These are phyloP conservation scores for Clistopyga incitator DNA, from an alignment of 2,888 invertebrate genomes.

Conservation along the genomic window DNA sequence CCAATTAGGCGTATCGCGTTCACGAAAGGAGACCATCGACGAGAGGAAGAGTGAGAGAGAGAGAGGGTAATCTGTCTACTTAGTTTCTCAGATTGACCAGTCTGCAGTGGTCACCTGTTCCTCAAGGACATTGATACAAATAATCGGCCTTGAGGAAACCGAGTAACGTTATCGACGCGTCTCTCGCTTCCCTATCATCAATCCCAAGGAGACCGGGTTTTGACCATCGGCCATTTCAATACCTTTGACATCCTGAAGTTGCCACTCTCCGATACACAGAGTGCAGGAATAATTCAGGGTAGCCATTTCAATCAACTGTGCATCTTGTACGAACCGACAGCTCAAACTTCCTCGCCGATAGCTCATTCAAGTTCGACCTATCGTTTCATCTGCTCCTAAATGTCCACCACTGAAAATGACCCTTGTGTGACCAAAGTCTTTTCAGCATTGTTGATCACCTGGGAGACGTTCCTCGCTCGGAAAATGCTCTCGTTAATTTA, in stretches of 20 bases:
- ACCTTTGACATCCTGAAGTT: conserved; percentile 19
- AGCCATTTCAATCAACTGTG: conserved; percentile 37
- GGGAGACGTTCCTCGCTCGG: no score
- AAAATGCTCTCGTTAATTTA: no score
- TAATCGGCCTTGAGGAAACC: conserved; percentile 28
- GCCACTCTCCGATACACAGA: background rate
- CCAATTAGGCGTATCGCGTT: conserved; percentile 77
- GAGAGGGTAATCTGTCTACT: conserved; percentile 59
- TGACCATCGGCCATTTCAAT: conserved; percentile 15
- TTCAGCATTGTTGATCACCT: no score
- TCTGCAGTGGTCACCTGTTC: conserved; percentile 24
- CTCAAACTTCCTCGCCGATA: conserved; percentile 12
- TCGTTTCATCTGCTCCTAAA: background rate
- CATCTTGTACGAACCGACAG: conserved; percentile 13
- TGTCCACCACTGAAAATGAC: background rate
- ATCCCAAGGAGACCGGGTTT: background rate
- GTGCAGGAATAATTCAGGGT: background rate
- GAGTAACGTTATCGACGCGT: conserved; percentile 16
- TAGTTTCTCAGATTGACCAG: conserved; percentile 57
- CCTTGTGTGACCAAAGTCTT: conserved; percentile 9
- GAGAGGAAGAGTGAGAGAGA: no score
- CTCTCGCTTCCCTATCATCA: background rate
- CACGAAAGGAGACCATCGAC: conserved; percentile 42
- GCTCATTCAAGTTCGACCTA: conserved; percentile 31
- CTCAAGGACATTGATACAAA: conserved; percentile 44